phyloP scores from a whole-genome alignment of 2,888 invertebrate species.

The Polia nebulosa region DNA sequence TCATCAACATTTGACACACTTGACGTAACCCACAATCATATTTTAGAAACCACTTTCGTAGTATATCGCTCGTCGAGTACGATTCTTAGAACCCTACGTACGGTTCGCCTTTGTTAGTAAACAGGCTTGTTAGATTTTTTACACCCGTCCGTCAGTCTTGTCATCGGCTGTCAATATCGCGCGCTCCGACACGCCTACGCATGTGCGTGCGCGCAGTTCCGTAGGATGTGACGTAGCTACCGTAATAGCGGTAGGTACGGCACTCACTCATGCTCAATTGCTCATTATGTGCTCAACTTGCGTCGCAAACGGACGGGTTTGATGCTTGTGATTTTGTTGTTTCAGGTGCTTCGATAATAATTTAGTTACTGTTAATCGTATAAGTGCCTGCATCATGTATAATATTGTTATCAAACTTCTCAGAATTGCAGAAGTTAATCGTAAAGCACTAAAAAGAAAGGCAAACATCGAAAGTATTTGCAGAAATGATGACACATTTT shows the following conservation, averaged over 20 bases:
- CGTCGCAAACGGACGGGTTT: slow-evolving; percentile 67
- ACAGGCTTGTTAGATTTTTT: slow-evolving; percentile 59
- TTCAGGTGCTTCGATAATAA: background rate
- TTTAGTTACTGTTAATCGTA: no score
- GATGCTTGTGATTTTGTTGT: slow-evolving; percentile 3
- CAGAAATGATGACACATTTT: background rate
- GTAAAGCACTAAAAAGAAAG: background rate
- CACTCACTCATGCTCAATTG: no score
- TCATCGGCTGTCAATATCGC: slow-evolving; percentile 69
- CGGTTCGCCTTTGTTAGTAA: slow-evolving; percentile 60
- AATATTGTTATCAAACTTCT: background rate
- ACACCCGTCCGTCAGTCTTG: slow-evolving; percentile 55
- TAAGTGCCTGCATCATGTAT: background rate
- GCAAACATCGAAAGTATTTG: background rate
- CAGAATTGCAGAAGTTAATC: background rate
- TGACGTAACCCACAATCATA: slow-evolving; percentile 31
- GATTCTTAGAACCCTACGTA: slow-evolving; percentile 41
- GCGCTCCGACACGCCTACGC: slow-evolving; percentile 61
- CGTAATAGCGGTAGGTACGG: slow-evolving; percentile 73
- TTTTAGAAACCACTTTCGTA: slow-evolving; percentile 25
- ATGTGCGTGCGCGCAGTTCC: slow-evolving; percentile 74
- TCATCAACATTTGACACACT: slow-evolving; percentile 26
- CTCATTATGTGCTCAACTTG: slow-evolving; percentile 72
- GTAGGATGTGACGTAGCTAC: slow-evolving; percentile 76
- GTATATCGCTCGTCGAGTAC: slow-evolving; percentile 11